phyloP scores from a whole-genome alignment of 1,140 invertebrate species.

The Drosophila willistoni region DNA sequence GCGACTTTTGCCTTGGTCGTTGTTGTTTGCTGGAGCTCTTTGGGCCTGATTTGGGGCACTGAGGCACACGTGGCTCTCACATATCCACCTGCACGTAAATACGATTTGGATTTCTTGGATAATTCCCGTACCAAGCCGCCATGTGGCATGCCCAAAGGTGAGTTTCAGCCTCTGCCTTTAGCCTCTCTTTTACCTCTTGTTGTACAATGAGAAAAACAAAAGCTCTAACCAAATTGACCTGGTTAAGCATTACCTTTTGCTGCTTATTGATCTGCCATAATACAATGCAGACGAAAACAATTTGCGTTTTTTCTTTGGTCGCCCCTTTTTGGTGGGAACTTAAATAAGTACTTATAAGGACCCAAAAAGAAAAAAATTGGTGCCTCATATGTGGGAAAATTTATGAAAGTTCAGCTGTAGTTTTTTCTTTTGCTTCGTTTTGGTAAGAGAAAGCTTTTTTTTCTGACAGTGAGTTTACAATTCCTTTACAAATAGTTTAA shows the following conservation, averaged over 20 bases:
- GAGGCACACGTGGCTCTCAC: constrained; percentile 92
- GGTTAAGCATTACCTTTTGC: constrained; percentile 21
- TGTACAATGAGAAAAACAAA: not conserved
- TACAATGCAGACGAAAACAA: not conserved
- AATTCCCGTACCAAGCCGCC: constrained; percentile 94
- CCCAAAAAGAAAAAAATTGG: not conserved
- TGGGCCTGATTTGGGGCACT: constrained; percentile 50
- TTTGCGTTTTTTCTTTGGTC: not conserved
- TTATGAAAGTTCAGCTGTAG: constrained; percentile 2
- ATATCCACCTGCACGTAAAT: constrained; percentile 92
- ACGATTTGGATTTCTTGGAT: constrained; percentile 97
- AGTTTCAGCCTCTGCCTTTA: constrained; percentile 60
- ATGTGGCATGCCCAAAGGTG: constrained; percentile 98
- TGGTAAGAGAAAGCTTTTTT: not conserved
- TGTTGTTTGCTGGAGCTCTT: constrained; percentile 45
- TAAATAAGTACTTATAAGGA: constrained; percentile 7
- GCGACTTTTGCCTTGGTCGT: constrained; percentile 24
- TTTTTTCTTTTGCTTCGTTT: not conserved
- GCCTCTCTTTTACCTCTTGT: too few relatives aligned
- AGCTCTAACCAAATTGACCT: constrained; percentile 4
- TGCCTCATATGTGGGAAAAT: constrained; percentile 5
- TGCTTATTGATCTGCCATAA: constrained; percentile 13
- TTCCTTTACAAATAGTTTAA: too few relatives aligned
- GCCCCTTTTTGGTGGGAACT: not conserved
- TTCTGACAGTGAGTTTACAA: not conserved